Conservation (phyloP, 2,888 invertebrate genomes). For the Coelinius sp. region DNA sequence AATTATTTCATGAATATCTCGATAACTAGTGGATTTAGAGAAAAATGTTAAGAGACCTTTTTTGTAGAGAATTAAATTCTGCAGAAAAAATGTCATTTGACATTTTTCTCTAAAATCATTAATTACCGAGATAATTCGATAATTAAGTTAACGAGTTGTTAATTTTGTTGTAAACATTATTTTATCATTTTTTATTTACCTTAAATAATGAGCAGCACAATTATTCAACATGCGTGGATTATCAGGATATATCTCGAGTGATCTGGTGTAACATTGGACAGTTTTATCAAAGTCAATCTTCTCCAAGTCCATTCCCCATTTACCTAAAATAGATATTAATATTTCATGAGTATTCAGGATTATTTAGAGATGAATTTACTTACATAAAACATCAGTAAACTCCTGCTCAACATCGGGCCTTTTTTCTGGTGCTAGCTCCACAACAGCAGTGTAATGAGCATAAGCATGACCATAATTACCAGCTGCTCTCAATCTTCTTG, state of each 20-base stretch:
- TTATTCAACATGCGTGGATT: slow-evolving; percentile 59
- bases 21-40: background rate
- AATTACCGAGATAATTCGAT: background rate
- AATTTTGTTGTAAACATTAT: background rate
- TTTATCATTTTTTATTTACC: slow-evolving; percentile 43
- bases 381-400: slow-evolving; percentile 59
- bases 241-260: slow-evolving; percentile 55
- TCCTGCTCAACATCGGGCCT: slow-evolving; percentile 56
- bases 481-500: slow-evolving; percentile 53
- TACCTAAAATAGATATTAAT: slow-evolving; percentile 48
- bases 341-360: background rate
- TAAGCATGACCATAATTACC: slow-evolving; percentile 60
- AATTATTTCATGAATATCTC: slow-evolving; percentile 13
- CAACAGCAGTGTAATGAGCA: slow-evolving; percentile 59
- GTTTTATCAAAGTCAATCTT: slow-evolving; percentile 51
- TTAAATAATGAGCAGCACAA: slow-evolving; percentile 59
- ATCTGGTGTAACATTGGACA: slow-evolving; percentile 54
- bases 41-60: too few species aligned
- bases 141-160: background rate
- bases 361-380: background rate
- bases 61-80: background rate
- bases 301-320: slow-evolving; percentile 60
- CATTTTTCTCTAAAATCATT: too few species aligned
- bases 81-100: too few species aligned
- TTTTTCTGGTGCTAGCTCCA: slow-evolving; percentile 54